Percentiles rank a stretch among this genome's conserved stretches.
Evolutionary conservation across 2,888 invertebrate species (phyloP).

Genomic region (Dicycla oo): DNA sequence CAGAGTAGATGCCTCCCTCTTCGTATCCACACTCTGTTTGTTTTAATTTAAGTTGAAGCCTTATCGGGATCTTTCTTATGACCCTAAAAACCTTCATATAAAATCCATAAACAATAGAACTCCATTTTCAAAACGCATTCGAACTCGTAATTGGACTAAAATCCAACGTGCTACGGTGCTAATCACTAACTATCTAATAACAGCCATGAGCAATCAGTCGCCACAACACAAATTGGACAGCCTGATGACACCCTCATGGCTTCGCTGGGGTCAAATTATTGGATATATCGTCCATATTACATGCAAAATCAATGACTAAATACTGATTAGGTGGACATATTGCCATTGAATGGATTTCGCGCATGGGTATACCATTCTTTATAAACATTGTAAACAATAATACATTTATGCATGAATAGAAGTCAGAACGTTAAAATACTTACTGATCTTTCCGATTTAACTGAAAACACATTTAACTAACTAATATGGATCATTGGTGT

Average conservation of each 20-base stretch:
- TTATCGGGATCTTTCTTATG: background rate
- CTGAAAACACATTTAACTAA: too few species aligned
- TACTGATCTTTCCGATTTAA: too few species aligned
- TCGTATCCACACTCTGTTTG: background rate
- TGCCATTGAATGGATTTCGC: background rate
- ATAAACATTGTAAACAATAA: background rate
- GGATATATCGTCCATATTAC: background rate
- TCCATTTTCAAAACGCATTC: constrained; percentile 10
- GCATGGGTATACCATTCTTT: background rate
- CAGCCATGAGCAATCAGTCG: constrained; percentile 10
- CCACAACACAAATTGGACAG: constrained; percentile 28
- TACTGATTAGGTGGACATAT: background rate
- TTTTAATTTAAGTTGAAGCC: background rate
- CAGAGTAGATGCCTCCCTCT: too few species aligned
- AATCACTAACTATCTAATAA: constrained; percentile 29
- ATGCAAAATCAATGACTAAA: background rate
- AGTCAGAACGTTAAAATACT: background rate
- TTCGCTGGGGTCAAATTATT: background rate
- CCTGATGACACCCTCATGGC: constrained; percentile 10
- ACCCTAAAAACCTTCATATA: background rate
- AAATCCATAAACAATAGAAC: background rate
- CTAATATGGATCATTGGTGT: too few species aligned
- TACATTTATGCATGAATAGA: background rate
- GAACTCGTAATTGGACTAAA: constrained; percentile 8
- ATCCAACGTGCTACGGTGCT: constrained; percentile 11